phyloP scores from a whole-genome alignment of 2,113 vertebrate genomes.

The Eclectus roratus region DNA sequence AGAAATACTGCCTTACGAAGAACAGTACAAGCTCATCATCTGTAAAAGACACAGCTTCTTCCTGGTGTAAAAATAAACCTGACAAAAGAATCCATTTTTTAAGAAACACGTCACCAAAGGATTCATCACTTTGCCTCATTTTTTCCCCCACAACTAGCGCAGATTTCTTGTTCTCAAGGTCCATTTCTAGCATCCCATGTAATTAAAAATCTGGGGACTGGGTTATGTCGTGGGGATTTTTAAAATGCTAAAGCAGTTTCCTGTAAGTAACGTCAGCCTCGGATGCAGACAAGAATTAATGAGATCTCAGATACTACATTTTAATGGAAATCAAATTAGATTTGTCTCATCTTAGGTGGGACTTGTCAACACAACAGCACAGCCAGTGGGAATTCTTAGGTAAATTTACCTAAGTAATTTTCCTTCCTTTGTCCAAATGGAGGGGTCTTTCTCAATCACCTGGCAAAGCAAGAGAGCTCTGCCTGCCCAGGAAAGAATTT shows the following conservation, averaged over 20 bases:
- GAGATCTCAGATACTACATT: slow-evolving; percentile 57
- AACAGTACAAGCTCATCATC: background rate
- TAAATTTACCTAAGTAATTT: slow-evolving; percentile 50
- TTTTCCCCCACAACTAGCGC: background rate
- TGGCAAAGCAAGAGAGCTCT: slow-evolving; percentile 18
- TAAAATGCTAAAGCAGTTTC: slow-evolving; percentile 18
- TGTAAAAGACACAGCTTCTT: slow-evolving; percentile 44
- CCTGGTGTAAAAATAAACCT: slow-evolving; percentile 63
- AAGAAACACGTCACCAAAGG: slow-evolving; percentile 5
- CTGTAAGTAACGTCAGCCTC: slow-evolving; percentile 11
- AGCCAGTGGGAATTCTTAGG: background rate
- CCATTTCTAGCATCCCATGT: slow-evolving; percentile 11
- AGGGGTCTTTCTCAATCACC: background rate
- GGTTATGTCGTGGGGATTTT: background rate
- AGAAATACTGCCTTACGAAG: background rate
- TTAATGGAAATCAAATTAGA: slow-evolving; percentile 68
- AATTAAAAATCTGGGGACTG: slow-evolving; percentile 52
- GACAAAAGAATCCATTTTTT: slow-evolving; percentile 27
- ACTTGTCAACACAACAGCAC: slow-evolving; percentile 27
- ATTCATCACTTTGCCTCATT: slow-evolving; percentile 4
- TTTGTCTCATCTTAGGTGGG: slow-evolving; percentile 45
- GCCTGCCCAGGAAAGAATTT: slow-evolving; percentile 8
- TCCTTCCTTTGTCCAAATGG: slow-evolving; percentile 3
- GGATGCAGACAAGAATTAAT: slow-evolving; percentile 37
- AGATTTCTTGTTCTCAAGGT: background rate